These are phyloP conservation scores for Cyanocitta stelleri DNA, from an alignment of 2,113 vertebrate genomes.

Conservation along the genomic window DNA sequence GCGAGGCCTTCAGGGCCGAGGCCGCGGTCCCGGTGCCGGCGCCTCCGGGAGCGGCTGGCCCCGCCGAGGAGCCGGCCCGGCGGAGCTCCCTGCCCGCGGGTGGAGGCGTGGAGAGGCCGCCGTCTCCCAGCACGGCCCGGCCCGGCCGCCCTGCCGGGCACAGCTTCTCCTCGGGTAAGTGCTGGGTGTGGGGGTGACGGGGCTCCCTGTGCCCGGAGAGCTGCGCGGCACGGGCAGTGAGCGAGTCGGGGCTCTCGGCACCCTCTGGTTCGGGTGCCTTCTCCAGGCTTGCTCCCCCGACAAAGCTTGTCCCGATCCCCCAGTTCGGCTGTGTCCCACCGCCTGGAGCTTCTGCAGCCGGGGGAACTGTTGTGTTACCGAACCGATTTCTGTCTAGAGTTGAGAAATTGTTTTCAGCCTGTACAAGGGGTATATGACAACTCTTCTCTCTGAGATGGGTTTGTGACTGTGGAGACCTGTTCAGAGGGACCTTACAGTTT, in stretches of 20 bases:
- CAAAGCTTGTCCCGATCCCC: rapidly evolving
- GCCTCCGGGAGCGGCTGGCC: not conserved
- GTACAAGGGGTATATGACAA: rapidly evolving
- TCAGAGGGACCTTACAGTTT: too few relatives aligned
- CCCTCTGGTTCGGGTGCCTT: rapidly evolving
- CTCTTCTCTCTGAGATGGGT: not conserved
- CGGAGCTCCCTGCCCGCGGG: not conserved
- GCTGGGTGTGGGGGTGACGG: rapidly evolving
- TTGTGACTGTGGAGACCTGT: not conserved
- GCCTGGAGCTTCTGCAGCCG: too few relatives aligned
- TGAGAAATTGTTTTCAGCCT: rapidly evolving
- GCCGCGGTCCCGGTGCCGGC: not conserved
- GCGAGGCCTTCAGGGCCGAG: slow-evolving; percentile 66
- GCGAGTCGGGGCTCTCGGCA: not conserved
- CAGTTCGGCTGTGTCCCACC: rapidly evolving
- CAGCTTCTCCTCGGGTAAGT: slow-evolving; percentile 37
- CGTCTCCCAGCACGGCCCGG: not conserved
- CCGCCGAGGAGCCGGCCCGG: not conserved
- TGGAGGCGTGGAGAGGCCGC: not conserved
- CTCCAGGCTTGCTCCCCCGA: rapidly evolving
- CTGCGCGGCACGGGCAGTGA: rapidly evolving
- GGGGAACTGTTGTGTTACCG: rapidly evolving
- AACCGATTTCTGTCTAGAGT: not conserved
- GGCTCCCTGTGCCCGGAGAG: not conserved
- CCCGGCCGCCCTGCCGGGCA: not conserved